phyloP scores from a whole-genome alignment of 2,113 vertebrate genomes.

The Tychaedon coryphoeus region DNA sequence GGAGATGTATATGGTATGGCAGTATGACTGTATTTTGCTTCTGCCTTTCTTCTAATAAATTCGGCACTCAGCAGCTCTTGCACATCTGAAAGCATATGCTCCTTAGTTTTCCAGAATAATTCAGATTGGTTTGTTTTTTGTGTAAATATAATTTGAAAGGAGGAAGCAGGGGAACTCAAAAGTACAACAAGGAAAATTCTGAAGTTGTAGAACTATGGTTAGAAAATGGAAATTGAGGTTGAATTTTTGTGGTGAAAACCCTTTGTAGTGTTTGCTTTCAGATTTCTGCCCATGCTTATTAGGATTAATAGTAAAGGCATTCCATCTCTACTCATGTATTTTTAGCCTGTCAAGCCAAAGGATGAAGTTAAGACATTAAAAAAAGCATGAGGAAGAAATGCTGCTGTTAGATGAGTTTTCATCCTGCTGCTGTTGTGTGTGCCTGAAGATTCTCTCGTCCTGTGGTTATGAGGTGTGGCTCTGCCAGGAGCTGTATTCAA shows the following conservation, averaged over 20 bases:
- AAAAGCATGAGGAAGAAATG: not conserved
- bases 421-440: not conserved
- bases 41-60: not conserved
- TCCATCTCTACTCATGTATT: not conserved
- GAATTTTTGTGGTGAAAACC: not conserved
- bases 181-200: not conserved
- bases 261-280: not conserved
- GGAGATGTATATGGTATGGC: not conserved
- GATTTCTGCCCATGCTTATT: not conserved
- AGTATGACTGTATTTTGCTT: not conserved
- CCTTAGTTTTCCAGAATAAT: not conserved
- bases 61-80: not conserved
- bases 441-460: rapidly evolving
- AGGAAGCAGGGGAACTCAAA: not conserved
- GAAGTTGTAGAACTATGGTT: not conserved
- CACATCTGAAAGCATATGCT: not conserved
- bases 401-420: rapidly evolving
- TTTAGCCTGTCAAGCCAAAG: not conserved
- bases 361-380: not conserved
- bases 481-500: not conserved
- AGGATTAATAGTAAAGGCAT: not conserved
- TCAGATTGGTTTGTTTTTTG: not conserved
- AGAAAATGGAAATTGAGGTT: not conserved
- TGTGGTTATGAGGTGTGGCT: not conserved
- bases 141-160: not conserved